Conservation (phyloP, 2,888 invertebrate species). For the Philonicus albiceps region DNA sequence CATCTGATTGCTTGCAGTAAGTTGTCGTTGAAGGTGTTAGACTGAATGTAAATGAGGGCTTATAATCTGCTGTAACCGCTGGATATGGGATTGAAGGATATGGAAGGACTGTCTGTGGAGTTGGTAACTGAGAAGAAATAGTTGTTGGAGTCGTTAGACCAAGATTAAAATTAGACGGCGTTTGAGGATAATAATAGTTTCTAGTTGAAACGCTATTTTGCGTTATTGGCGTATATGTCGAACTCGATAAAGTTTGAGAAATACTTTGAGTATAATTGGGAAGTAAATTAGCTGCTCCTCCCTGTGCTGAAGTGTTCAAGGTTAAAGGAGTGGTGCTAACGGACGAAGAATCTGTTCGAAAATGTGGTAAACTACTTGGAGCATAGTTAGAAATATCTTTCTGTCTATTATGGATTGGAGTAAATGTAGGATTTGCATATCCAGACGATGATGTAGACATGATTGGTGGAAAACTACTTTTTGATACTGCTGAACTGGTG, state of each 20-base stretch:
- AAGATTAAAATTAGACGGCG: slow-evolving; percentile 35
- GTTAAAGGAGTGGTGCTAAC: background rate
- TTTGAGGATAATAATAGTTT: slow-evolving; percentile 32
- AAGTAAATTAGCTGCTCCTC: background rate
- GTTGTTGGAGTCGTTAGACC: slow-evolving; percentile 20
- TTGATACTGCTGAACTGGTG: background rate
- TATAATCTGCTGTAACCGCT: slow-evolving; percentile 24
- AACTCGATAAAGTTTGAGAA: background rate
- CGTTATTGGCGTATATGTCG: background rate
- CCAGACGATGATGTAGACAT: background rate
- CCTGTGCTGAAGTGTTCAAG: background rate
- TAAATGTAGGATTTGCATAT: background rate
- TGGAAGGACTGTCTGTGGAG: slow-evolving; percentile 14
- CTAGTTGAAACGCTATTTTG: background rate
- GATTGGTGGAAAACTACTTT: background rate
- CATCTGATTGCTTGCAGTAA: background rate
- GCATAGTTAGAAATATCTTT: background rate
- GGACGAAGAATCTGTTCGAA: background rate
- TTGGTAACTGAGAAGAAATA: background rate
- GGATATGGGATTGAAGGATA: slow-evolving; percentile 32
- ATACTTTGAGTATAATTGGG: background rate
- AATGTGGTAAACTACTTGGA: background rate
- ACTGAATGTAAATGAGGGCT: slow-evolving; percentile 47
- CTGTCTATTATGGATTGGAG: background rate
- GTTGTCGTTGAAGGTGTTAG: slow-evolving; percentile 42